These are phyloP conservation scores for Bombus affinis DNA, from an alignment of 1,140 invertebrate genomes.

Conservation along the genomic window DNA sequence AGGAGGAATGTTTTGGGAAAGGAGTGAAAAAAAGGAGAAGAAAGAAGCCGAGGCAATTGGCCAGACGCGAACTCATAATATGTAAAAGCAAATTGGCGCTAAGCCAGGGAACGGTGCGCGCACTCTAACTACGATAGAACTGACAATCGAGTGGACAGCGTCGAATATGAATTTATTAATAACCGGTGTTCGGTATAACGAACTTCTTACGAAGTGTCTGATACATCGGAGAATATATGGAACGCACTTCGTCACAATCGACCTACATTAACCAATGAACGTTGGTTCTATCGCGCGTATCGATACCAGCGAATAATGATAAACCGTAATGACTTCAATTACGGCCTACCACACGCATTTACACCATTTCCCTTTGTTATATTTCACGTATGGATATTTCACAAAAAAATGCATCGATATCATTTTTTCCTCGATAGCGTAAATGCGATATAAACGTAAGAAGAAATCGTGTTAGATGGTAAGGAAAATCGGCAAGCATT, in stretches of 20 bases:
- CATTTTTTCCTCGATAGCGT: neutral
- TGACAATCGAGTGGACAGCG: conserved; percentile 18
- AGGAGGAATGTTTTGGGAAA: neutral
- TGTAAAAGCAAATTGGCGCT: neutral
- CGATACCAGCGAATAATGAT: neutral
- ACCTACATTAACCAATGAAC: conserved; percentile 40
- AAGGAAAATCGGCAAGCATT: neutral
- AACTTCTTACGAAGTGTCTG: conserved; percentile 9
- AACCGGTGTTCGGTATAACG: conserved; percentile 24
- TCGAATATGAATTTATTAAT: conserved; percentile 42
- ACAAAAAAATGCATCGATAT: neutral
- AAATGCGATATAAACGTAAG: neutral
- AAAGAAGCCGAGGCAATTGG: neutral
- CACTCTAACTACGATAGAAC: neutral
- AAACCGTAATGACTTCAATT: neutral
- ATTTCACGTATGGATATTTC: too few species aligned
- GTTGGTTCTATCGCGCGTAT: neutral
- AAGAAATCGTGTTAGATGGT: neutral
- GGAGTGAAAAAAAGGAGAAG: neutral
- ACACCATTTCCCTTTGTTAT: neutral
- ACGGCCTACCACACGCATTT: neutral
- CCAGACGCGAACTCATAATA: neutral
- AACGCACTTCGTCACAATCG: neutral
- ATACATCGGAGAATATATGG: neutral
- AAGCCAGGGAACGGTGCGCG: neutral